phyloP scores from a whole-genome alignment of 2,113 vertebrate genomes.

The Vimba vimba region DNA sequence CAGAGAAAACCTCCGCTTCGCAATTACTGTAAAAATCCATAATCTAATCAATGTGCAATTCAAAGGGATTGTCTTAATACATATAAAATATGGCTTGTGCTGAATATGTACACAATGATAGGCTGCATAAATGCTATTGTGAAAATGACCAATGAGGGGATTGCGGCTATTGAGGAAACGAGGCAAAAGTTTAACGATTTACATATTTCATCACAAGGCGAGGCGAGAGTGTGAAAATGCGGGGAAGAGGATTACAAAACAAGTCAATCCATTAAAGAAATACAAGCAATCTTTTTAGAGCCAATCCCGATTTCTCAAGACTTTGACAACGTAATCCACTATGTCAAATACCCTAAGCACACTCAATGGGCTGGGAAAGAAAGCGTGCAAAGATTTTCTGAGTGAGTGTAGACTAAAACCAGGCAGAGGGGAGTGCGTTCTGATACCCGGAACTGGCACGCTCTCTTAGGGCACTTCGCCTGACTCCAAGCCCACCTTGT shows the following conservation, averaged over 20 bases:
- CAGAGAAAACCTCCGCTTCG: slow-evolving; percentile 73
- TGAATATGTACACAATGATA: slow-evolving; percentile 46
- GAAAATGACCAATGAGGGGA: slow-evolving; percentile 74
- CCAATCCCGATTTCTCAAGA: slow-evolving; percentile 58
- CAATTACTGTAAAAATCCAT: slow-evolving; percentile 81
- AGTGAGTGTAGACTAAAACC: not conserved
- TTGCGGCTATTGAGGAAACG: slow-evolving; percentile 69
- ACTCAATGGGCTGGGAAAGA: slow-evolving; percentile 37
- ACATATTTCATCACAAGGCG: slow-evolving; percentile 73
- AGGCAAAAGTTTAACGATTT: slow-evolving; percentile 73
- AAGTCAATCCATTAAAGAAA: slow-evolving; percentile 70
- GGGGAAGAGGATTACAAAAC: slow-evolving; percentile 71
- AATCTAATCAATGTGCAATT: slow-evolving; percentile 81
- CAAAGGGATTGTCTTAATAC: slow-evolving; percentile 78
- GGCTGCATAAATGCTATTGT: slow-evolving; percentile 68
- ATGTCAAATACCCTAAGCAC: slow-evolving; percentile 57
- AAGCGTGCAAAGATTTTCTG: not conserved
- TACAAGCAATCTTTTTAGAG: slow-evolving; percentile 59
- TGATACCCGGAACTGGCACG: slow-evolving; percentile 56
- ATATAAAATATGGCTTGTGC: slow-evolving; percentile 73
- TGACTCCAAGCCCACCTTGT: slow-evolving; percentile 73
- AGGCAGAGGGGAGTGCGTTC: slow-evolving; percentile 6
- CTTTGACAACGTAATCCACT: slow-evolving; percentile 58
- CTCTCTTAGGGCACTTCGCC: slow-evolving; percentile 62
- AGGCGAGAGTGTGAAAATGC: slow-evolving; percentile 51